Base-by-base conservation (phyloP, 2,113 vertebrate species). In the Alligator sinensis region DNA sequence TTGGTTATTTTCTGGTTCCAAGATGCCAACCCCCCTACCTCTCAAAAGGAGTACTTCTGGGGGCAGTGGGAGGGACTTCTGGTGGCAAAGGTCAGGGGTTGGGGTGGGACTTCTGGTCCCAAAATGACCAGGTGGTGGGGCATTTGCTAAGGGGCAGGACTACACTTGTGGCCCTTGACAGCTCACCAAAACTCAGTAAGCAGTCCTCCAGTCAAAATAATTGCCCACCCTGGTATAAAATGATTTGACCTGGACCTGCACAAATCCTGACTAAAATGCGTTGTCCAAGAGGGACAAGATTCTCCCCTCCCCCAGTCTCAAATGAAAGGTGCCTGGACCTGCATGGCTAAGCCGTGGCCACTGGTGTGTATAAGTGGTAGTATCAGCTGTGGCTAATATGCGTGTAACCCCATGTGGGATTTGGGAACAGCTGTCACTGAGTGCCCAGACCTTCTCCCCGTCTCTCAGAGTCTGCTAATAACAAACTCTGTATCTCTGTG, bases 371-470 rank as follows among this genome's bases (percentile, higher is more conserved):
- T 21, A 12, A 79, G 22, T 3, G 24, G 63, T 1, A 25, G n/a
- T 0, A 0, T 30, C 25, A 86, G 66, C 86, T 58, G 38, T 80
- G 84, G 3, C 54, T n/a, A 27, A 21, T n/a, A 74, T 47, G 47
- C 61, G 59, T 66, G 22, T 54, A 6, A 9, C 24, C 74, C 34
- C 6, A 1, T 0, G 1, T 22, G 11, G 25, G 15, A n/a, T 92
- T 4, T 1, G 10, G 3, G 30, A 4, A 1, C 47, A 11, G 4
- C 15, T 76, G 30, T 27, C 81, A 25, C n/a, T 55, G n/a, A 38
- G 9, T 64, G 62, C 77, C 22, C 59, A 9, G 2, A 55, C 19
- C 0, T 0, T 25, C 15, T 75, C 3, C 47, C 6, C 14, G 34
- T 63, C 60, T 70, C 28, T 24, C 30, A 47, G 34, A 15, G 34